Base-by-base conservation (phyloP, 2,113 vertebrate species). In the Galeopterus variegatus region DNA sequence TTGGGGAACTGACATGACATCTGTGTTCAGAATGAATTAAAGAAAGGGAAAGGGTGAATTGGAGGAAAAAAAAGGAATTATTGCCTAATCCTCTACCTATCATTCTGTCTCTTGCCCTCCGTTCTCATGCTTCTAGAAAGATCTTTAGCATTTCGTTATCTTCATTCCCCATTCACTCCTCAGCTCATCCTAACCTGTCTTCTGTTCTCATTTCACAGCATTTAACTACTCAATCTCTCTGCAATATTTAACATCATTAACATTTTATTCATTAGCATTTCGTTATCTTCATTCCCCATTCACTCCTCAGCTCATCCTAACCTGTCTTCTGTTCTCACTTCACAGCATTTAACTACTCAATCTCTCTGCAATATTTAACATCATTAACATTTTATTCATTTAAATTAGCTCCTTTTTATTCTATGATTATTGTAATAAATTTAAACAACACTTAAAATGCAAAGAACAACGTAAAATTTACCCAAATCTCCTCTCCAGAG, bases 361-460 rank as follows among this genome's bases (percentile, higher is more conserved):
- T 86, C 54, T 95, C 83, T 88, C 91, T 87, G 58, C 28, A 70
- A 58, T 89, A 72, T 70, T 91, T 88, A 97, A 80, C 23, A 79
- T 90, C 60, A 75, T 76, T 86, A 92, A 87, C 87, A 72, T 83
- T 83, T 31, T 85, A 56, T 31, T 70, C 60, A 93, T 72, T 76
- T 67, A 86, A 96, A 90, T 65, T n/a, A 85, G 5, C 28, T 89
- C 75, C 26, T 70, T 60, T 94, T 88, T 72, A 87, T 95, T 92
- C 90, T 45, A 52, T 87, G 87, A 92, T 90, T 92, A 92, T 89
- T 84, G 72, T 89, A 92, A 87, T 33, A 95, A 94, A 76, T 94
- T 80, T 90, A 94, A 96, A 88, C n/a, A n/a, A n/a, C 86, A 91
- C 67, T 97, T 94, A 97, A 96, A 95, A 94, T 94, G 82, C 90